Evolutionary conservation across 2,797 vertebrate genomes (phyloP).

Genomic region (Danio kyathit): DNA sequence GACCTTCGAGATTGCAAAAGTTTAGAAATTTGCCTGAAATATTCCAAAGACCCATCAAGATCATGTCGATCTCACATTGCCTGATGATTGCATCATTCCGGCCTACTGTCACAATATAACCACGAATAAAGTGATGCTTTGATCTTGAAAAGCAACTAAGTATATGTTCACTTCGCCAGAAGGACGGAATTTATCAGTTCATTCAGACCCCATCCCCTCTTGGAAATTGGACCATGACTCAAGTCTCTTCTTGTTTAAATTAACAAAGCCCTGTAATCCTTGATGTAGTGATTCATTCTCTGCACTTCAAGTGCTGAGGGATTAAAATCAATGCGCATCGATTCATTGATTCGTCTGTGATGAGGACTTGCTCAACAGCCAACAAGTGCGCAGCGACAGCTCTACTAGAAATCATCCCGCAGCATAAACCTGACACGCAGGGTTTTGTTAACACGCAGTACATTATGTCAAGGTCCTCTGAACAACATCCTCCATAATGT

Average conservation of each 20-base stretch:
- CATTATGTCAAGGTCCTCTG: conserved; percentile 37
- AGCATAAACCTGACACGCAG: conserved; percentile 26
- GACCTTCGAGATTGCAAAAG: not conserved
- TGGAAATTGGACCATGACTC: conserved; percentile 2
- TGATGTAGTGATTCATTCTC: conserved; percentile 2
- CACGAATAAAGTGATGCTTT: not conserved
- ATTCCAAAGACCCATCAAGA: not conserved
- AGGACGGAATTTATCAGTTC: not conserved
- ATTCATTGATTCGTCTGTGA: conserved; percentile 25
- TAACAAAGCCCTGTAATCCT: not conserved
- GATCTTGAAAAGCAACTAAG: conserved; percentile 23
- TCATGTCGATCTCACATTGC: conserved; percentile 16
- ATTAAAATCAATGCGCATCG: conserved; percentile 20
- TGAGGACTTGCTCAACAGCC: conserved; percentile 6
- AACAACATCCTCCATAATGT: conserved; percentile 46
- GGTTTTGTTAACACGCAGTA: conserved; percentile 30
- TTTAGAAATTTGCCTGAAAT: not conserved
- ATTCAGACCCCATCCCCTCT: not conserved
- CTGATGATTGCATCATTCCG: conserved; percentile 26
- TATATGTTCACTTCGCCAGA: not conserved
- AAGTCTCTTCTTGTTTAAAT: conserved; percentile 10
- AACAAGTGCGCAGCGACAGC: not conserved
- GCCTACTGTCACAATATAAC: conserved; percentile 7
- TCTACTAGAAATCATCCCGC: conserved; percentile 15
- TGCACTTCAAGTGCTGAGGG: not conserved